A percentile compares a stretch with the other conserved stretches of the same genome.
Evolutionary conservation across 1,140 invertebrate species (phyloP).

Genomic region (Microvelia longipes): DNA sequence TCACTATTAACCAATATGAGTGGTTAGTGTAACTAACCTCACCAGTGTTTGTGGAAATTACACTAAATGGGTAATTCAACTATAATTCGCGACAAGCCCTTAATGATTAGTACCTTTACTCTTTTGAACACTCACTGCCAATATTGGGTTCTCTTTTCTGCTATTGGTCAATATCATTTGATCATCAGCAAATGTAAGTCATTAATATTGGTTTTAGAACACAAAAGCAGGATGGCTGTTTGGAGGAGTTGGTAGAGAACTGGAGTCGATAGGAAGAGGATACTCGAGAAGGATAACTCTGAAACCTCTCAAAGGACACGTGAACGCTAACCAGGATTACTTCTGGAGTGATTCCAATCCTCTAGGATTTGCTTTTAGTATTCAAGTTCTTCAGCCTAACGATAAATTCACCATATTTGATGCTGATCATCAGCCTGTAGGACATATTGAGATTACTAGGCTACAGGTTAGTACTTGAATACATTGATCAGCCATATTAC

Average conservation of each 20-base stretch:
- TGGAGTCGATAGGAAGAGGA: constrained; percentile 52
- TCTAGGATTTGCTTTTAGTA: constrained; percentile 53
- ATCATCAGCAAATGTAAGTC: no score
- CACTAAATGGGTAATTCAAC: no score
- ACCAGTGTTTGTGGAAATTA: no score
- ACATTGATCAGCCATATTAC: no score
- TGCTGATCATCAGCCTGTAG: constrained; percentile 41
- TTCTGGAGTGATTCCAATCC: constrained; percentile 62
- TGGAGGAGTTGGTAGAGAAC: constrained; percentile 43
- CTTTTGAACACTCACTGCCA: no score
- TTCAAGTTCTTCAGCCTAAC: constrained; percentile 46
- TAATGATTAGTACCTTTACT: no score
- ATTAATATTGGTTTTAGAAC: no score
- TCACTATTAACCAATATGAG: no score
- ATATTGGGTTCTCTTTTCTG: no score
- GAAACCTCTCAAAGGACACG: constrained; percentile 39
- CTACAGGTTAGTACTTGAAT: constrained; percentile 38
- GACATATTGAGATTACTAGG: constrained; percentile 43
- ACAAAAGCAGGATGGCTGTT: constrained; percentile 34
- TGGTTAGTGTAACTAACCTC: no score
- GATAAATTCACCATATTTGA: constrained; percentile 55
- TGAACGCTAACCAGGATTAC: constrained; percentile 52
- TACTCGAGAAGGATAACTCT: constrained; percentile 60
- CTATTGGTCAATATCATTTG: no score
- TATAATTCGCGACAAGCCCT: no score